These are phyloP conservation scores for Spheniscus humboldti DNA, from an alignment of 2,797 vertebrate genomes.

Conservation along the genomic window DNA sequence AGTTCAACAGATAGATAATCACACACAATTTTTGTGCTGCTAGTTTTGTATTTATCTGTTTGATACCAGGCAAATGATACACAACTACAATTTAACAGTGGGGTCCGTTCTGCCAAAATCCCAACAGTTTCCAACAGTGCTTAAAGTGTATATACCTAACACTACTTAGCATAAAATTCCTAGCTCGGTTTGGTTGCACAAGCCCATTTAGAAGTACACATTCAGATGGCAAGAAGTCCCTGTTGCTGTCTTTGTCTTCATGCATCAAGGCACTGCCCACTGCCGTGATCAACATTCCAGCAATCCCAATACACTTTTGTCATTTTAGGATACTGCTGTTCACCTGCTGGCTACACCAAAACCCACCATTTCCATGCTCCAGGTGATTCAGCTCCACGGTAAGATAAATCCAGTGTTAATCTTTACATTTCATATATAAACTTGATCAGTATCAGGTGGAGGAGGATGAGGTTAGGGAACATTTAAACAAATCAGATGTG, in stretches of 20 bases:
- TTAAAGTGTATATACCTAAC: neutral
- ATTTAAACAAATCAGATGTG: neutral
- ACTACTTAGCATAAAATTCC: neutral
- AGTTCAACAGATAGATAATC: constrained; percentile 41
- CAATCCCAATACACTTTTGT: neutral
- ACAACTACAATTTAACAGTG: constrained; percentile 11
- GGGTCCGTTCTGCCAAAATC: neutral
- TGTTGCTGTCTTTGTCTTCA: neutral
- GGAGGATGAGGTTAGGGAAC: neutral
- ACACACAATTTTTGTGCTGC: constrained; percentile 34
- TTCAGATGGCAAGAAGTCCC: neutral
- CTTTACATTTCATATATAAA: neutral
- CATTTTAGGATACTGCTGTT: neutral
- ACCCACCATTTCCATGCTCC: neutral
- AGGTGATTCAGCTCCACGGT: neutral
- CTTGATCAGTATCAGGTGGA: neutral
- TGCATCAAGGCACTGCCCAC: neutral
- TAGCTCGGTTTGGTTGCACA: neutral
- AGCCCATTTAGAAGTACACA: neutral
- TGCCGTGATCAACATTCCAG: neutral
- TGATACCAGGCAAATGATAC: constrained; percentile 25
- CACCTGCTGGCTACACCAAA: neutral
- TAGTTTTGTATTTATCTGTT: constrained; percentile 37
- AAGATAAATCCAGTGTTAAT: neutral
- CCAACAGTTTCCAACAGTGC: neutral